Evolutionary conservation across 2,113 vertebrate genomes (phyloP), one percentile per base, ranked within the genome.

Genomic region (Melanerpes aurifrons): DNA sequence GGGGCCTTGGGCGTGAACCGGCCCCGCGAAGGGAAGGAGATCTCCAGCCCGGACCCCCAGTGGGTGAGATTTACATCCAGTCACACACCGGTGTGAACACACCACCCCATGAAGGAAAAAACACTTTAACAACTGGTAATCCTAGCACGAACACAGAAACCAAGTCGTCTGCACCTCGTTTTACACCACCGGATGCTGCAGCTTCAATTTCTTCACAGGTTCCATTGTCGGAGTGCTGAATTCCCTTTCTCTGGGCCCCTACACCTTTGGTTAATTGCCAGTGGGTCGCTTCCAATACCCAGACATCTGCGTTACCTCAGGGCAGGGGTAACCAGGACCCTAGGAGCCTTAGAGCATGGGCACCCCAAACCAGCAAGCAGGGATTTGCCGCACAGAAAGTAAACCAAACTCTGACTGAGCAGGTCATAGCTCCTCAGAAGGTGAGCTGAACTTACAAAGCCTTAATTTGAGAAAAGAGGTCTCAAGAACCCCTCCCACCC

Each of bases 161-260:
- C 2, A 6, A 28, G 31, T 3, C 0, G 25, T 3, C 12, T 3
- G 0, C 21, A 9, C 58, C n/a, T 22, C 4, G 1, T 21, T 15
- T 48, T 8, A n/a, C 59, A 19, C 4, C 1, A 12, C 8, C 18
- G 18, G 18, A 2, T 8, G 3, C 19, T 1, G 22, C 1, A 0
- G 19, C 20, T 19, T 31, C 25, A 2, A 1, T 1, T 22, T 17
- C 47, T 3, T 4, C 1, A 2, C 25, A 4, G 43, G 15, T 29
- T 43, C 40, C 40, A 40, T 40, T 40, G 40, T 32, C 37, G 0
- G 35, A 10, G 37, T 0, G 13, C 4, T 3, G 61, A 10, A 4
- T 15, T 17, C 25, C 26, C 24, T 7, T 6, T 7, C 2, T 3
- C 3, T 12, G 37, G 19, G 75, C 47, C 8, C 15, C 11, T 1